Conservation (phyloP, 2,888 invertebrate species). For the Campoplex nolae region DNA sequence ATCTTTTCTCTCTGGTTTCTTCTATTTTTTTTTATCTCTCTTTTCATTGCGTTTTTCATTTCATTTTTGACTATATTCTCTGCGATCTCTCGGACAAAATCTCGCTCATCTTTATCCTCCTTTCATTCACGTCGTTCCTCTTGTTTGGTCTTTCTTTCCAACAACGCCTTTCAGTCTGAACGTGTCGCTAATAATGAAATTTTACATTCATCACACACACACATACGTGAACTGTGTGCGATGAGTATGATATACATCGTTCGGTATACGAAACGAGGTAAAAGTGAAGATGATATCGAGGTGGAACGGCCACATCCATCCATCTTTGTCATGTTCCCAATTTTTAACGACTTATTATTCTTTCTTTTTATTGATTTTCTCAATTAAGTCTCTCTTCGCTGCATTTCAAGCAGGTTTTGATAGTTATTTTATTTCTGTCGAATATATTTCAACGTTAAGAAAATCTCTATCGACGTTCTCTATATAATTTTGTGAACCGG, state of each 20-base stretch:
- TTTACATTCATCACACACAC: slow-evolving; percentile 73
- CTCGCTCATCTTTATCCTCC: slow-evolving; percentile 62
- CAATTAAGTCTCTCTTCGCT: not conserved
- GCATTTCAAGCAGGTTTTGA: not conserved
- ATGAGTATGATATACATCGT: slow-evolving; percentile 56
- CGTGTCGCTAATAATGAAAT: slow-evolving; percentile 73
- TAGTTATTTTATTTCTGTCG: not conserved
- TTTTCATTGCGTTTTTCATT: slow-evolving; percentile 10
- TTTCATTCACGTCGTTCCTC: slow-evolving; percentile 64
- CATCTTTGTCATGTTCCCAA: not conserved
- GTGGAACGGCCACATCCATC: not conserved
- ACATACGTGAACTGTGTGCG: slow-evolving; percentile 9
- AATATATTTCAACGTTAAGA: not conserved
- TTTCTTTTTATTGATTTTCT: not conserved
- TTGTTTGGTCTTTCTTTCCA: slow-evolving; percentile 54
- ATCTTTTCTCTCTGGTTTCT: slow-evolving; percentile 21
- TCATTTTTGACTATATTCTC: slow-evolving; percentile 60
- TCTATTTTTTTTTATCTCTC: not conserved
- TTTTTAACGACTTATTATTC: not conserved
- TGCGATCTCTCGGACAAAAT: slow-evolving; percentile 49
- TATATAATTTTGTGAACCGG: not conserved
- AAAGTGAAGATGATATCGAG: slow-evolving; percentile 18
- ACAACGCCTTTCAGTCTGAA: slow-evolving; percentile 59
- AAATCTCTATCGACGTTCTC: not conserved
- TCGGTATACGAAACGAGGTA: slow-evolving; percentile 12